Base-by-base conservation (phyloP, 2,888 invertebrate genomes). In the Lasiommata megera region DNA sequence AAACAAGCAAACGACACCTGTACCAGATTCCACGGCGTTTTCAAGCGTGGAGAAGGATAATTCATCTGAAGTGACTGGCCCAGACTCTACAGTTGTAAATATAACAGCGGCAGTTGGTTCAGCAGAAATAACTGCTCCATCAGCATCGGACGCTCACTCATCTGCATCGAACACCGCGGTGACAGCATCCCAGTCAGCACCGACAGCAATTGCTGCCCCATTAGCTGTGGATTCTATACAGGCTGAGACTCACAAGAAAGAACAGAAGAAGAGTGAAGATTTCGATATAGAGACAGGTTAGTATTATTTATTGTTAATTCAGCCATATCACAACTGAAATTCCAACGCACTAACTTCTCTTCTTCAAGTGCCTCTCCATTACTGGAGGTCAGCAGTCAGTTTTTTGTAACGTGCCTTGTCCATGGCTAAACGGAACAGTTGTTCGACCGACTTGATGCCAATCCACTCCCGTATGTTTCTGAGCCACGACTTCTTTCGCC, bases 221-320 rank as follows among this genome's bases (percentile, higher is more conserved):
- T 62, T 71, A 11, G 65, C 62, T 1, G 68, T 67, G 3, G 88
- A 89, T 59, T 76, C 80, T 1, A 63, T 81, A 0, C 70, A 82
- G n/a, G 82, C 85, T 1, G 71, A 86, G 0, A 76, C 80, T 1
- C 73, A 84, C 18, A 78, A 81, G 54, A 71, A 77, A 57, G 74
- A 77, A 48, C 67, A 73, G 38, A 73, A 72, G n/a, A 72, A 78
- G 36, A 53, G 57, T 6, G 76, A 76, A 11, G 66, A 86, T 54
- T 77, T 72, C 40, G 70, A 81, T 8, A 69, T 69, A 14, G 80
- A 87, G 58, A 80, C 74, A 68, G 87, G 88, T 87, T 61, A 80
- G 79, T 51, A 8, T 8, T 34, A 34, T 28, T 34, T 34, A 11
- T 34, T 23, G 5, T 23, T 23, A 23, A 23, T 23, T 2, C 23